These are phyloP conservation scores for Aricia artaxerxes DNA, from an alignment of 2,888 invertebrate species.

Conservation along the genomic window DNA sequence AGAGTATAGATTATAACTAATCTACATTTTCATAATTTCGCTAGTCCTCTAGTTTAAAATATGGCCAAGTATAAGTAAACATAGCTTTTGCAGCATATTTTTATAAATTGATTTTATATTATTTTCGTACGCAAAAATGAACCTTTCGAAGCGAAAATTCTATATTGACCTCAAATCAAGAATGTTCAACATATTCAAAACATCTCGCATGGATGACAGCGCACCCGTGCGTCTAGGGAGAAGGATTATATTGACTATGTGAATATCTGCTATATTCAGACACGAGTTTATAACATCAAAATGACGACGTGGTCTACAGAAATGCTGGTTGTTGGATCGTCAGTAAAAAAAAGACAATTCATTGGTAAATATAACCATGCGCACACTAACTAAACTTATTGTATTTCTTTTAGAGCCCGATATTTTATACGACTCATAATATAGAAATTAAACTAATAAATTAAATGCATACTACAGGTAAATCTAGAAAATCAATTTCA, in stretches of 20 bases:
- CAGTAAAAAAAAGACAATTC: not conserved
- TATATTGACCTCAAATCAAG: not conserved
- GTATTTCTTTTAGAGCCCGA: no score
- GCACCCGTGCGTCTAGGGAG: constrained; percentile 2
- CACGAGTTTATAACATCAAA: not conserved
- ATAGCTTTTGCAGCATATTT: no score
- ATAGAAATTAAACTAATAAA: no score
- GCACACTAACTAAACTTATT: not conserved
- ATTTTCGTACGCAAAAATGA: not conserved
- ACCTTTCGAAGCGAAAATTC: not conserved
- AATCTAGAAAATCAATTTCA: no score
- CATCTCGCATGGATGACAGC: not conserved
- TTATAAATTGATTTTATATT: no score
- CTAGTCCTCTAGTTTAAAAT: no score
- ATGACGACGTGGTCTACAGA: not conserved
- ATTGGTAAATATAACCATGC: not conserved
- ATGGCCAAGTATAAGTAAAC: no score
- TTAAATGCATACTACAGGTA: no score
- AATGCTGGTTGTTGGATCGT: not conserved
- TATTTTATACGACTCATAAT: no score
- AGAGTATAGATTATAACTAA: no score
- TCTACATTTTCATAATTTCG: no score
- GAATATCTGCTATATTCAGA: not conserved
- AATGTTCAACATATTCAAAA: not conserved
- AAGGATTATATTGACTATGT: not conserved